Evolutionary conservation across 2,888 invertebrate species (phyloP).

Genomic region (Caenorhabditis uteleia): DNA sequence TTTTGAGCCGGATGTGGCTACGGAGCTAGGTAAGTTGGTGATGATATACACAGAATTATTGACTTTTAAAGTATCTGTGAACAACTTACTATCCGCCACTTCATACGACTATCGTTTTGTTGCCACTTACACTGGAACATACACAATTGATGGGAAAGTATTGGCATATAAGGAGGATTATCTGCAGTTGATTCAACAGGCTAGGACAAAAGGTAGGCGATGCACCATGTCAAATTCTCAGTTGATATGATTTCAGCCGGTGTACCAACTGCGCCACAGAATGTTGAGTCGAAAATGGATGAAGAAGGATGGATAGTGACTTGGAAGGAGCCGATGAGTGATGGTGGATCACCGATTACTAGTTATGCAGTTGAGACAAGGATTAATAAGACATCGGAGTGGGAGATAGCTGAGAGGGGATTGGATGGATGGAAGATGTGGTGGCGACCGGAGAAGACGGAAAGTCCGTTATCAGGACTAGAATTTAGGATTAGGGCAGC

Average conservation of each 20-base stretch:
- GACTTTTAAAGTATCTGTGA: too few species aligned
- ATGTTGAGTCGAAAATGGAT: constrained; percentile 54
- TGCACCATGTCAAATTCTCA: neutral
- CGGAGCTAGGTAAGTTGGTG: constrained; percentile 28
- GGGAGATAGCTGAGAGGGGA: constrained; percentile 68
- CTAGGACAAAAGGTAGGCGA: constrained; percentile 66
- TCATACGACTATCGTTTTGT: constrained; percentile 67
- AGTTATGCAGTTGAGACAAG: constrained; percentile 65
- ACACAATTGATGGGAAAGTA: constrained; percentile 42
- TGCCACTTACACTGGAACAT: constrained; percentile 57
- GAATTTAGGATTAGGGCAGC: constrained; percentile 67
- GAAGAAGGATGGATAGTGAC: constrained; percentile 64
- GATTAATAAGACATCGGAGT: constrained; percentile 62
- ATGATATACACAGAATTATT: too few species aligned
- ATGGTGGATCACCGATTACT: constrained; percentile 64
- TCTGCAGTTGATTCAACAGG: constrained; percentile 61
- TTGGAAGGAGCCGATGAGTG: constrained; percentile 61
- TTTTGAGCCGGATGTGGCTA: constrained; percentile 51
- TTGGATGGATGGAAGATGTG: constrained; percentile 58
- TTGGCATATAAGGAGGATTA: constrained; percentile 57
- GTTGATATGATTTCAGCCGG: constrained; percentile 60
- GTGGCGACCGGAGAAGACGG: constrained; percentile 57
- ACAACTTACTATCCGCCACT: constrained; percentile 58
- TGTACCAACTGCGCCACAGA: constrained; percentile 61
- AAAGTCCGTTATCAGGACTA: constrained; percentile 18